Evolutionary conservation across 2,113 vertebrate species (phyloP).

Genomic region (Barnardius zonarius): DNA sequence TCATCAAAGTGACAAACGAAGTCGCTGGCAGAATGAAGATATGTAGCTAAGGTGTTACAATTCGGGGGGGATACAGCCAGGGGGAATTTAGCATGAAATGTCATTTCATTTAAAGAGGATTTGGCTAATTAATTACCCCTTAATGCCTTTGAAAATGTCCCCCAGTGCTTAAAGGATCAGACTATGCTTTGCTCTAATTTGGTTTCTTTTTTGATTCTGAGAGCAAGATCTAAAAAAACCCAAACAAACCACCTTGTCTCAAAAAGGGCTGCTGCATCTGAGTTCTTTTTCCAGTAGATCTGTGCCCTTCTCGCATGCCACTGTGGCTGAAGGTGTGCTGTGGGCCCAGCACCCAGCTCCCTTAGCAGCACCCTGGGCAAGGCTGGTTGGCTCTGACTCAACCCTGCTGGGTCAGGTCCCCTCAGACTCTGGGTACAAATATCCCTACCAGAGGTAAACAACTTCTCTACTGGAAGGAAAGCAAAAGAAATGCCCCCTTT

Average conservation of each 20-base stretch:
- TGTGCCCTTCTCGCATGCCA: accelerated
- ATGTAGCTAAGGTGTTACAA: not conserved
- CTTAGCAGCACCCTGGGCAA: not conserved
- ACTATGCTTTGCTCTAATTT: not conserved
- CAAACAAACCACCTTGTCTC: not conserved
- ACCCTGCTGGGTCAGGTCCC: not conserved
- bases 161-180: not conserved
- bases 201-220: not conserved
- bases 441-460: not conserved
- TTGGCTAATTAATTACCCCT: not conserved
- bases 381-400: not conserved
- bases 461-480: not conserved
- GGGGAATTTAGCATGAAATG: not conserved
- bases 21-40: not conserved
- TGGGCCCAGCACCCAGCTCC: accelerated
- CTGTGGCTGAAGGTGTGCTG: accelerated
- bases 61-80: not conserved
- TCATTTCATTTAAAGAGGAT: not conserved
- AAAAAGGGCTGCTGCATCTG: not conserved
- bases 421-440: not conserved
- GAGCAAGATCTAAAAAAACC: not conserved
- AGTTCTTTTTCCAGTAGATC: not conserved
- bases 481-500: not conserved
- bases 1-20: not conserved
- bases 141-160: not conserved